These are phyloP conservation scores for Norana najaformis DNA, from an alignment of 2,888 invertebrate species.

Conservation along the genomic window DNA sequence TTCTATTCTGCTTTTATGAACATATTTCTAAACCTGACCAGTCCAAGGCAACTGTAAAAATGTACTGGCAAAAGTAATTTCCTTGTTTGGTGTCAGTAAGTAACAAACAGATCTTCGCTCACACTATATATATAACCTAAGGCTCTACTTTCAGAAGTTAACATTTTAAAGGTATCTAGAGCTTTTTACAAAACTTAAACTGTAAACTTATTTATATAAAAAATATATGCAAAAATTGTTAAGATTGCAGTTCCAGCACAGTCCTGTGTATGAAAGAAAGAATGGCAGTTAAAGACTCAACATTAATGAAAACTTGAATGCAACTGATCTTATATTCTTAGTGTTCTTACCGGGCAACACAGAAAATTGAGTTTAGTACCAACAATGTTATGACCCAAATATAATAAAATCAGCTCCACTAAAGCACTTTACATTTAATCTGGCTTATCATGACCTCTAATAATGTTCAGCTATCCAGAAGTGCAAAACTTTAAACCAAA, in stretches of 20 bases:
- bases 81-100: not conserved
- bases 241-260: not conserved
- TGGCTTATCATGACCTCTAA: not conserved
- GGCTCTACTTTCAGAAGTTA: not conserved
- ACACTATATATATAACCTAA: too few relatives aligned
- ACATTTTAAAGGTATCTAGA: not conserved
- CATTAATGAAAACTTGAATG: not conserved
- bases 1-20: not conserved
- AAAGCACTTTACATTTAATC: not conserved
- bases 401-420: not conserved
- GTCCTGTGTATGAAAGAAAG: not conserved
- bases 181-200: not conserved
- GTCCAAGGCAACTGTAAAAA: not conserved
- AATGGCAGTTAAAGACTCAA: too few relatives aligned
- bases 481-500: not conserved
- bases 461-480: not conserved
- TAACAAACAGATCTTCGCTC: not conserved
- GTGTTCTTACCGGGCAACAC: not conserved
- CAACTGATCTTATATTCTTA: not conserved
- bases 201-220: not conserved
- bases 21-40: too few relatives aligned
- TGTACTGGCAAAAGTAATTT: not conserved
- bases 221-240: not conserved
- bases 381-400: not conserved
- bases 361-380: not conserved